A percentile compares a stretch with the other conserved stretches of the same genome.
phyloP scores from a whole-genome alignment of 2,797 vertebrate species.

The Melanogrammus aeglefinus region DNA sequence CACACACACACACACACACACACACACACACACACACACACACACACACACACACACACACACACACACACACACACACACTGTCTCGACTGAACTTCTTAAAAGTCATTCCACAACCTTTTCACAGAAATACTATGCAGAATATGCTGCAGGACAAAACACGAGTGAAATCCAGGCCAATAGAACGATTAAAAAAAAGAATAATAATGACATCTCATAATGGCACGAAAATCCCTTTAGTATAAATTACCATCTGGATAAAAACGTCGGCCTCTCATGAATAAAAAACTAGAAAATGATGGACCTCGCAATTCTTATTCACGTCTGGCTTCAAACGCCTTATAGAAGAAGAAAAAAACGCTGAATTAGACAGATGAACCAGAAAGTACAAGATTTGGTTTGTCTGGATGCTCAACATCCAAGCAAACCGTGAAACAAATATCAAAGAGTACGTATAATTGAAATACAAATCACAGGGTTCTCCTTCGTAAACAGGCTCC shows the following conservation, averaged over 20 bases:
- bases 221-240: background rate
- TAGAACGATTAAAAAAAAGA: background rate
- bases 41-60: background rate
- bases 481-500: background rate
- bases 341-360: background rate
- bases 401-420: background rate
- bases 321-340: background rate
- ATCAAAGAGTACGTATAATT: background rate
- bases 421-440: background rate
- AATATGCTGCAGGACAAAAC: background rate
- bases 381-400: background rate
- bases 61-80: background rate
- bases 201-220: background rate
- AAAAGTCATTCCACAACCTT: background rate
- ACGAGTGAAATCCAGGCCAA: background rate
- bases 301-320: background rate
- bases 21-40: too few relatives aligned
- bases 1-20: background rate
- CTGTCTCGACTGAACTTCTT: background rate
- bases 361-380: background rate
- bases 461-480: background rate
- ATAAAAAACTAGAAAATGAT: background rate
- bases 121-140: background rate
- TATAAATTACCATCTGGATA: constrained; percentile 1
- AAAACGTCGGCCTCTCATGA: background rate